Percentiles rank a stretch among this genome's conserved stretches.
Evolutionary conservation across 2,888 invertebrate genomes (phyloP).

Genomic region (Stenolophus ochropezus): DNA sequence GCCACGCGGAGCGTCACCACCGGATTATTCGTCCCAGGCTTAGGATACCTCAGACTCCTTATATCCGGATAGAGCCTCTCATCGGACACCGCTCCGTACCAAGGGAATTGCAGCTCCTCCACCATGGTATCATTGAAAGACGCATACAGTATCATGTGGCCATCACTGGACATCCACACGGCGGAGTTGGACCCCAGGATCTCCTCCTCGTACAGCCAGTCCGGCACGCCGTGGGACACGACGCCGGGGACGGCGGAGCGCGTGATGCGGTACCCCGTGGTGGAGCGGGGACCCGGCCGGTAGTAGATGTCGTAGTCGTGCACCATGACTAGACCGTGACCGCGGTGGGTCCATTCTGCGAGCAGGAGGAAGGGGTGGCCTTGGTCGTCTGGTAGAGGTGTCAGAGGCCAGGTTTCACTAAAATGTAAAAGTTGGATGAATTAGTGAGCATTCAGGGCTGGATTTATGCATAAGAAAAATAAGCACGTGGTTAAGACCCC

Average conservation of each 20-base stretch:
- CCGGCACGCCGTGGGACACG: conserved; percentile 92
- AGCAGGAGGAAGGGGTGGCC: conserved; percentile 84
- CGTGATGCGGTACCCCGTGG: conserved; percentile 84
- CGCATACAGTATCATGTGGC: conserved; percentile 89
- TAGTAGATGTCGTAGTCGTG: conserved; percentile 94
- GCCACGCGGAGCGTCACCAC: conserved; percentile 86
- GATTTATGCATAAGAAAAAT: too few species aligned
- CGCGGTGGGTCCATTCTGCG: conserved; percentile 89
- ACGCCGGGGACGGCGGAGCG: conserved; percentile 86
- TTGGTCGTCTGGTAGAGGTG: conserved; percentile 83
- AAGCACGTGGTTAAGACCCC: too few species aligned
- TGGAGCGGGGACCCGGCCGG: conserved; percentile 82
- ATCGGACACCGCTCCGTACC: conserved; percentile 85
- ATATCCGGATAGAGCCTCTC: conserved; percentile 88
- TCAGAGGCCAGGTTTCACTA: conserved; percentile 85
- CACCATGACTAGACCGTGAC: conserved; percentile 88
- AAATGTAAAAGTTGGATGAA: background rate
- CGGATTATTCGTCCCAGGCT: conserved; percentile 90
- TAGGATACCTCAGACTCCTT: conserved; percentile 84
- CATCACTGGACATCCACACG: conserved; percentile 94
- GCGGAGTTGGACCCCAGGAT: conserved; percentile 89
- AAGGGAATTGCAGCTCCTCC: conserved; percentile 88
- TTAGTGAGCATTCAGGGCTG: background rate
- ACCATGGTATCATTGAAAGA: conserved; percentile 91
- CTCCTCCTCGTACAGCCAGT: conserved; percentile 99